Evolutionary conservation across 2,113 vertebrate species (phyloP).

Genomic region (Condylura cristata): DNA sequence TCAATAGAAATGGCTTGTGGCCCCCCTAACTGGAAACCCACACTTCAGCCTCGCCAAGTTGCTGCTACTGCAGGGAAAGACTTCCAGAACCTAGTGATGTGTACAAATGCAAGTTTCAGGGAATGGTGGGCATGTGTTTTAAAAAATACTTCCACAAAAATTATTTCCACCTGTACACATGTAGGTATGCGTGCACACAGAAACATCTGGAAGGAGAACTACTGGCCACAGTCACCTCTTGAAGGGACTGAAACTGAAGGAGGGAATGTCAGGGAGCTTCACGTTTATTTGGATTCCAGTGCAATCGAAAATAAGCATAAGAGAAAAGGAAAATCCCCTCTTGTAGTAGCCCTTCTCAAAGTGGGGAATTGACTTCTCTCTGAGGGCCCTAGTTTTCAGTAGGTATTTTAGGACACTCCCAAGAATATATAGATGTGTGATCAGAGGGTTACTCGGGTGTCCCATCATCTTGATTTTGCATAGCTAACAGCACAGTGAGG

Average conservation of each 20-base stretch:
- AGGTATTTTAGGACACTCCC: not conserved
- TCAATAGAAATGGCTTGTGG: not conserved
- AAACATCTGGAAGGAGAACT: slow-evolving; percentile 2
- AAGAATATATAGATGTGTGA: no score
- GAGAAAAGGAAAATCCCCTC: not conserved
- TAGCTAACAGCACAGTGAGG: not conserved
- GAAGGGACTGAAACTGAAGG: not conserved
- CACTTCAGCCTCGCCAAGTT: not conserved
- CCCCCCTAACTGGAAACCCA: not conserved
- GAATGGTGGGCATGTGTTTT: not conserved
- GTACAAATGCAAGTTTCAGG: not conserved
- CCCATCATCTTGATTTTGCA: not conserved
- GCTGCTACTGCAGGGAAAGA: not conserved
- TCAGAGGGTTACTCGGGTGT: not conserved
- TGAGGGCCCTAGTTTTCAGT: not conserved
- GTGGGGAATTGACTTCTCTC: not conserved
- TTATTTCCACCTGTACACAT: not conserved
- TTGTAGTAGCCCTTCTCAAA: not conserved
- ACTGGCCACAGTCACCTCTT: not conserved
- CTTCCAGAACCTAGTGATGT: not conserved
- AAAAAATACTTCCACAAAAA: not conserved
- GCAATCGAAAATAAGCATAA: not conserved
- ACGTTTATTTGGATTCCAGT: not conserved
- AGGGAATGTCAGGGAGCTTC: not conserved
- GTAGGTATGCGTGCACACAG: not conserved